phyloP scores from a whole-genome alignment of 2,113 vertebrate genomes.

The Cairina moschata region DNA sequence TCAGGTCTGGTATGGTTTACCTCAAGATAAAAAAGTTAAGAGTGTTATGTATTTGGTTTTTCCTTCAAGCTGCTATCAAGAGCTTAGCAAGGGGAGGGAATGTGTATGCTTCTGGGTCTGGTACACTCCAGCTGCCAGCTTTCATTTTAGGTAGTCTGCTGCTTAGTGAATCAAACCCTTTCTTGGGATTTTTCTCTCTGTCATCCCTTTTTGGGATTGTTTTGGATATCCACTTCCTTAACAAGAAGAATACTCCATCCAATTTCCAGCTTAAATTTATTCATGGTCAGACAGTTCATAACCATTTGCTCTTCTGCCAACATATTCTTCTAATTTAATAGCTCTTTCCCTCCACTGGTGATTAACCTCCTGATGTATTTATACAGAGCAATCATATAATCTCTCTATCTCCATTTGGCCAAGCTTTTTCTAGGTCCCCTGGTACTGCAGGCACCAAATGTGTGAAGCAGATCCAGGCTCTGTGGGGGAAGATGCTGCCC shows the following conservation, averaged over 20 bases:
- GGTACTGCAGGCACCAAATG: neutral
- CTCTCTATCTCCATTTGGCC: neutral
- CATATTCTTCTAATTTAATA: constrained; percentile 4
- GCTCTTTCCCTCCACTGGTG: neutral
- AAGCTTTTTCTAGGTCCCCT: neutral
- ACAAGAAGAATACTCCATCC: neutral
- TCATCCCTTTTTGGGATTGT: neutral
- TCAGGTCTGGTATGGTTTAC: neutral
- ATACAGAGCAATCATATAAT: neutral
- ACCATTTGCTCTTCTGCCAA: constrained; percentile 13
- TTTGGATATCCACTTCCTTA: neutral
- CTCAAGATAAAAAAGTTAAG: neutral
- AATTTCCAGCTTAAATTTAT: constrained; percentile 24
- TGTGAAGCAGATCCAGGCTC: neutral
- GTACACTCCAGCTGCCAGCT: neutral
- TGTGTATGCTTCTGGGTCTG: neutral
- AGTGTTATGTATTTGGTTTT: neutral
- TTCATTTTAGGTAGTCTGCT: neutral
- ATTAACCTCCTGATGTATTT: neutral
- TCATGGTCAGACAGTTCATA: neutral
- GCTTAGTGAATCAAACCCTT: neutral
- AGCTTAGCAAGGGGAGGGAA: neutral
- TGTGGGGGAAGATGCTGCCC: fast-evolving
- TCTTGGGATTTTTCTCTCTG: neutral
- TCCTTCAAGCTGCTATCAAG: neutral